A percentile compares a stretch with the other conserved stretches of the same genome.
These are phyloP conservation scores for Miichthys miiuy DNA, from an alignment of 2,797 vertebrate genomes.

Conservation along the genomic window DNA sequence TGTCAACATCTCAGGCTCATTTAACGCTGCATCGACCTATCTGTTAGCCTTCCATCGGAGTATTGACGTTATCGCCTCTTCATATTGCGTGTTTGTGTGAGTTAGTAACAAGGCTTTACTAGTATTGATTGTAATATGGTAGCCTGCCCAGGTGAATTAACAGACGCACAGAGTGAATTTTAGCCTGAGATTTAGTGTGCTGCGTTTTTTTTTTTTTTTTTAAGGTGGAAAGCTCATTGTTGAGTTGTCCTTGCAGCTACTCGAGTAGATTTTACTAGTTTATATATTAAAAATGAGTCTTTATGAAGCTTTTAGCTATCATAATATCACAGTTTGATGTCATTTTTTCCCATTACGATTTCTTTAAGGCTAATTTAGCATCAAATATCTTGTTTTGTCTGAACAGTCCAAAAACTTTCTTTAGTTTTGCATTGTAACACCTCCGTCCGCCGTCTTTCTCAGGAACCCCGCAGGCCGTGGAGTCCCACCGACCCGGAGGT, in stretches of 20 bases:
- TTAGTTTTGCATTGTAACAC: neutral
- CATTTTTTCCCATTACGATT: neutral
- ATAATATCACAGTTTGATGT: neutral
- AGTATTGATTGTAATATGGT: conserved; percentile 23
- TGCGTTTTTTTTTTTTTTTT: no score
- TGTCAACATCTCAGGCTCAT: conserved; percentile 3
- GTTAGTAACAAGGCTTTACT: conserved; percentile 4
- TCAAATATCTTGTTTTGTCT: neutral
- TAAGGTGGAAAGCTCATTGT: no score
- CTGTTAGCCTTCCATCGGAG: conserved; percentile 16
- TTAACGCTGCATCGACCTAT: neutral
- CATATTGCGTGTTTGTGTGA: neutral
- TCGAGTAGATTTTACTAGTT: neutral
- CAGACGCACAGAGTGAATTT: neutral
- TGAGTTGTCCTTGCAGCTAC: neutral
- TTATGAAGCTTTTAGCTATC: neutral
- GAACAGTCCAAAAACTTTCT: neutral
- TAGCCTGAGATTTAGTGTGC: neutral
- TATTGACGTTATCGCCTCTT: conserved; percentile 11
- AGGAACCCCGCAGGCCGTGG: conserved; percentile 85
- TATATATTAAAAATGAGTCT: neutral
- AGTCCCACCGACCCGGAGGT: conserved; percentile 76
- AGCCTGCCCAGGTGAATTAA: neutral
- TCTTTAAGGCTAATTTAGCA: neutral
- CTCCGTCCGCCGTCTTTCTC: neutral